Evolutionary conservation across 2,797 vertebrate genomes (phyloP).

Genomic region (Octomys mimax): DNA sequence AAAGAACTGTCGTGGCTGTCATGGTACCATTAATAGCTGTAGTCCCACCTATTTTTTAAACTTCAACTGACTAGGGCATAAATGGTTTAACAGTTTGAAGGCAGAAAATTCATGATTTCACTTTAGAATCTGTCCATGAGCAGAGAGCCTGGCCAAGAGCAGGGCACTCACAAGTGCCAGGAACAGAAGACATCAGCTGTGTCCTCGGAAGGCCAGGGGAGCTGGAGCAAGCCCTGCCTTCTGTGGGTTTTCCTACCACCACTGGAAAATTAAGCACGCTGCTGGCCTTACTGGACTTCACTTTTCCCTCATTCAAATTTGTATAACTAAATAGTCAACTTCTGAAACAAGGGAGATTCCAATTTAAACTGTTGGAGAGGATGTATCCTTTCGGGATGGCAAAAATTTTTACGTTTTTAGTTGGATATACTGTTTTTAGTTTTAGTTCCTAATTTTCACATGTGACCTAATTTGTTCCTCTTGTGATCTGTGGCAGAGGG

Average conservation of each 20-base stretch:
- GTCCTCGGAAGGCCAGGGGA: not conserved
- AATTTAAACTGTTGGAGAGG: not conserved
- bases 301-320: not conserved
- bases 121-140: not conserved
- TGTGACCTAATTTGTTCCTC: not conserved
- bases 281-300: not conserved
- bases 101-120: not conserved
- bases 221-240: not conserved
- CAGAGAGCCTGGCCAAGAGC: not conserved
- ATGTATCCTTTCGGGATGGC: not conserved
- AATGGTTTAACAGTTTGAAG: not conserved
- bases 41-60: not conserved
- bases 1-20: not conserved
- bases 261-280: not conserved
- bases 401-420: not conserved
- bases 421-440: not conserved
- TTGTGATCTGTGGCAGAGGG: not conserved
- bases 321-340: not conserved
- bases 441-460: conserved; percentile 21
- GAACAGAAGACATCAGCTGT: not conserved
- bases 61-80: not conserved
- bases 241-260: not conserved
- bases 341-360: not conserved
- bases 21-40: not conserved
- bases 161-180: not conserved